These are phyloP conservation scores for Gadus macrocephalus DNA, from an alignment of 2,113 vertebrate species.

Conservation along the genomic window DNA sequence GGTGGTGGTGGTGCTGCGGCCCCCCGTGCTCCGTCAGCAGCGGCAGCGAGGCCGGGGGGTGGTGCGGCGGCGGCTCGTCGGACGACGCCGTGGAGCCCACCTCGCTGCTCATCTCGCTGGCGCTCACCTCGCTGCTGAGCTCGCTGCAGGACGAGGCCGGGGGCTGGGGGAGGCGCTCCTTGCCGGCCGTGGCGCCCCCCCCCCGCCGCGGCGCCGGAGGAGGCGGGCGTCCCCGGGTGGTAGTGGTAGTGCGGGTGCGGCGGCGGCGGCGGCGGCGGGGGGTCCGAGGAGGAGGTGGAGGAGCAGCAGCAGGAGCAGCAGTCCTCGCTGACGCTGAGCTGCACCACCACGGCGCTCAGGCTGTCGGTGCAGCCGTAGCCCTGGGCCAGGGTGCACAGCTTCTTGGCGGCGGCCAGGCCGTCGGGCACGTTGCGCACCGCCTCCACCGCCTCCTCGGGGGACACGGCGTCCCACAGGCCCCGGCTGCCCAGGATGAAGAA, in stretches of 20 bases:
- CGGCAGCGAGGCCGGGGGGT: constrained; percentile 51
- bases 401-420: constrained; percentile 88
- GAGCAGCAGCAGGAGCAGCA: constrained; percentile 92
- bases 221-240: neutral
- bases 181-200: constrained; percentile 59
- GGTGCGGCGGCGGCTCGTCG: constrained; percentile 82
- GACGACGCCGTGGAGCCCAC: constrained; percentile 96
- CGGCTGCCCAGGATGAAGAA: constrained; percentile 97
- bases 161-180: constrained; percentile 69
- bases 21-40: constrained; percentile 59
- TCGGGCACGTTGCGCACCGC: constrained; percentile 89
- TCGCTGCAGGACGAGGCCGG: constrained; percentile 88
- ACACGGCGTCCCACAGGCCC: constrained; percentile 90
- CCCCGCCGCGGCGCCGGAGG: constrained; percentile 37
- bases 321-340: constrained; percentile 91
- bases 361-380: constrained; percentile 94
- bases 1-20: constrained; percentile 30
- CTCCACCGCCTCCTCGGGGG: constrained; percentile 83
- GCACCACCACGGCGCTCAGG: constrained; percentile 91
- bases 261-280: constrained; percentile 59
- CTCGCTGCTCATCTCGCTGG: constrained; percentile 98
- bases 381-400: constrained; percentile 94
- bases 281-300: constrained; percentile 25
- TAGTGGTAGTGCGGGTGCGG: constrained; percentile 67
- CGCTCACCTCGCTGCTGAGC: constrained; percentile 97